Evolutionary conservation across 2,113 vertebrate species (phyloP).

Genomic region (Dendrocopos noguchii): DNA sequence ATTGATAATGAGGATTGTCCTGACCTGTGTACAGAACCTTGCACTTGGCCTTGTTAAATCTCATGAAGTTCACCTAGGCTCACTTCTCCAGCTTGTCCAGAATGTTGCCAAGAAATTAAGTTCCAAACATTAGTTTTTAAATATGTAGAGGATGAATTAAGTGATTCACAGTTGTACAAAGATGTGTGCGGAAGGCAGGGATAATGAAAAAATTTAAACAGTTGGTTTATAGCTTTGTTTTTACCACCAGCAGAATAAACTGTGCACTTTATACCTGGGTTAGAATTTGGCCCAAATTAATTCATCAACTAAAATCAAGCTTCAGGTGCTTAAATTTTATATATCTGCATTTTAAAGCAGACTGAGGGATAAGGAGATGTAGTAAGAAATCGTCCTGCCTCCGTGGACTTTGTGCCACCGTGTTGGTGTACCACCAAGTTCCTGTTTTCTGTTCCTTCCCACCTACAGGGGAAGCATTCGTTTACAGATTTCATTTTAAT

Average conservation of each 20-base stretch:
- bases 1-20: too few species aligned
- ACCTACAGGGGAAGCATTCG: not conserved
- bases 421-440: accelerated
- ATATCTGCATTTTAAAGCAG: not conserved
- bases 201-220: too few species aligned
- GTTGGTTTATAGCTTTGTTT: not conserved
- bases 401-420: accelerated
- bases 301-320: not conserved
- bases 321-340: not conserved
- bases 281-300: too few species aligned
- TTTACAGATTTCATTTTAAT: not conserved
- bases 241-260: not conserved
- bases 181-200: not conserved
- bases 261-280: not conserved
- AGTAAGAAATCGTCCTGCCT: not conserved
- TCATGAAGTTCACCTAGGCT: too few species aligned
- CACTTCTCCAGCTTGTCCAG: too few species aligned
- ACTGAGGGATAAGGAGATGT: not conserved
- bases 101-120: not conserved
- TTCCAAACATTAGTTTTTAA: not conserved
- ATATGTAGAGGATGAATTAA: not conserved
- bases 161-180: accelerated
- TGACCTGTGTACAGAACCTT: too few species aligned
- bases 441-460: not conserved
- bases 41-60: too few species aligned